Conservation (phyloP, 2,888 invertebrate species). For the Leptopilina syphax region DNA sequence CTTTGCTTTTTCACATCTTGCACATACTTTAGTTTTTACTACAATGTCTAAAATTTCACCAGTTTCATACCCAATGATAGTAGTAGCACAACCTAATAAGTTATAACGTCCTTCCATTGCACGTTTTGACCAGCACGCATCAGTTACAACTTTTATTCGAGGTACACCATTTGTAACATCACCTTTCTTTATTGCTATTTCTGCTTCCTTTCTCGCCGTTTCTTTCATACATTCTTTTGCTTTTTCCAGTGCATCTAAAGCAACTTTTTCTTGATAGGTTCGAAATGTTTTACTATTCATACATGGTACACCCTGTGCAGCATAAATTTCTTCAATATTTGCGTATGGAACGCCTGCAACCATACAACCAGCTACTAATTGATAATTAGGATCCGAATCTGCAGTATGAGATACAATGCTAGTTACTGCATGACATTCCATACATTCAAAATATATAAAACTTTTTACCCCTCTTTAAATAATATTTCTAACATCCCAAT, state of each 20-base stretch:
- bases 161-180: constrained; percentile 45
- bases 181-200: constrained; percentile 40
- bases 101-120: not conserved
- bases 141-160: constrained; percentile 46
- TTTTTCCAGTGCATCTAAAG: not conserved
- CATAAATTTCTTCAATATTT: constrained; percentile 32
- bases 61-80: no score
- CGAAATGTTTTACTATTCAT: constrained; percentile 47
- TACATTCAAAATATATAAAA: not conserved
- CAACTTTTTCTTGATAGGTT: constrained; percentile 41
- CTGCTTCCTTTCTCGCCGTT: constrained; percentile 39
- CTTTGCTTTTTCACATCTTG: no score
- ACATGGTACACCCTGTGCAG: constrained; percentile 24
- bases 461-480: not conserved
- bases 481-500: not conserved
- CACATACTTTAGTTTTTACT: no score
- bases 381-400: not conserved
- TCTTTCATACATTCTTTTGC: constrained; percentile 38
- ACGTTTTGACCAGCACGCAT: constrained; percentile 50
- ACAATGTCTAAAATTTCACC: no score
- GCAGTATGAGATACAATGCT: not conserved
- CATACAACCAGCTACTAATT: constrained; percentile 33
- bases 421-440: not conserved
- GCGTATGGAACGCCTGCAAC: constrained; percentile 6
- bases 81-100: not conserved